Percentiles rank a stretch among this genome's conserved stretches.
These are phyloP conservation scores for Diabrotica virgifera DNA, from an alignment of 1,140 invertebrate genomes.

Conservation along the genomic window DNA sequence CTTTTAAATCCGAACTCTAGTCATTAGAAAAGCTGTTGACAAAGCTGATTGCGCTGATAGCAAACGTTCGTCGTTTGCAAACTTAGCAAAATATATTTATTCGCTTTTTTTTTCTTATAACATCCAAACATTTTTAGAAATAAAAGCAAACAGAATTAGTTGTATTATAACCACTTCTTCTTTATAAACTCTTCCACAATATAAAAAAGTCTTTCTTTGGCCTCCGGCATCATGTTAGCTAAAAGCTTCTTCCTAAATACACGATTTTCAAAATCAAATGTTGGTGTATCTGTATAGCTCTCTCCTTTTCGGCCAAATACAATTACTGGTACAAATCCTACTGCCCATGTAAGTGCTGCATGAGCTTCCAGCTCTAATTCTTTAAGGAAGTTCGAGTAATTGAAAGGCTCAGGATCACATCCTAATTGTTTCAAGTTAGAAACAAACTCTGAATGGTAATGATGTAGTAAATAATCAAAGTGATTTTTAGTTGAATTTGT, in stretches of 20 bases:
- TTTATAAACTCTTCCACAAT: slow-evolving; percentile 15
- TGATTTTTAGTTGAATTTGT: slow-evolving; percentile 45
- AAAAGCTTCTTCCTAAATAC: background rate
- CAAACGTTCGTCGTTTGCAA: no score
- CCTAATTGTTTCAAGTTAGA: slow-evolving; percentile 33
- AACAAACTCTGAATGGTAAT: slow-evolving; percentile 53
- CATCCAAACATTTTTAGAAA: no score
- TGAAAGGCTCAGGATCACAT: slow-evolving; percentile 27
- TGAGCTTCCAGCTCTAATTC: slow-evolving; percentile 25
- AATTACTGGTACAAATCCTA: slow-evolving; percentile 1
- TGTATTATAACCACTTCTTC: slow-evolving; percentile 20
- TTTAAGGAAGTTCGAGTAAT: slow-evolving; percentile 26
- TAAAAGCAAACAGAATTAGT: no score
- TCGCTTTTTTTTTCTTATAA: no score
- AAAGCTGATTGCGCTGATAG: no score
- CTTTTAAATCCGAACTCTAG: no score
- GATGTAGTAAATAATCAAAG: slow-evolving; percentile 50
- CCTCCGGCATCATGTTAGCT: background rate
- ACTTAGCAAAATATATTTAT: no score
- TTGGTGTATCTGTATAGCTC: background rate
- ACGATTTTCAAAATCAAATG: background rate
- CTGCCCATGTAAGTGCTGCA: background rate
- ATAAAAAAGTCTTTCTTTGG: slow-evolving; percentile 24
- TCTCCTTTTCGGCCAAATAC: slow-evolving; percentile 17
- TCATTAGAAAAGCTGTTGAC: no score